Base-by-base conservation (phyloP, 2,113 vertebrate genomes). In the Nanger granti region DNA sequence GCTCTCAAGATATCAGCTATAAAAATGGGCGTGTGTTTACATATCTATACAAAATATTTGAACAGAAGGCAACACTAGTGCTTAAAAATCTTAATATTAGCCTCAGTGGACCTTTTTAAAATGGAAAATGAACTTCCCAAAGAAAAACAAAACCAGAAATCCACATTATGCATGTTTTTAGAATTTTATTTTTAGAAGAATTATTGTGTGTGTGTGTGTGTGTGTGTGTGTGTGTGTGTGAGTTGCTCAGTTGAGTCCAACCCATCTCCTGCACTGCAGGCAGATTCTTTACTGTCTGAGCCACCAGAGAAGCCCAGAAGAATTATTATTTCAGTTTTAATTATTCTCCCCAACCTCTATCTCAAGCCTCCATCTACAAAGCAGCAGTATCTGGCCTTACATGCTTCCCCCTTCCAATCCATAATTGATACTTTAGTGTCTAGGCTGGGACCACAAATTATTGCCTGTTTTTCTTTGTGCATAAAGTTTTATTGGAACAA, bases 11-110 rank as follows among this genome's bases (percentile, higher is more conserved):
- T 95, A 95, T 93, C 76, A 97, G 80, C 89, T 82, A 44, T 93
- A 88, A 97, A 96, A 97, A 31, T 94, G 86, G 88, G 69, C 54
- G 31, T 93, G 47, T 92, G 85, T 93, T 96, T 97, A 93, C 31
- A 91, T 88, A 93, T 44, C 92, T 82, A 28, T 54, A 34, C 31
- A 97, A 92, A 88, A 54, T 69, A 96, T 95, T 94, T 95, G 89
- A 95, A 86, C 37, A 97, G 89, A 96, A 93, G 60, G 44, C 62
- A 93, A 57, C 26, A 41, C 34, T 22, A 55, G 13, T 86, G 44
- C 87, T 94, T 96, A 87, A 87, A 95, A 96, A 92, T 87, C 41
- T 83, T 64, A 92, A 52, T 92, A 95, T 93, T 97, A 64, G 47
- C 66, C 80, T 92, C 22, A 60, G 14, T 44, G 47, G n/a, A 82